phyloP scores from a whole-genome alignment of 2,888 invertebrate genomes.

The Lochmaea crataegi region DNA sequence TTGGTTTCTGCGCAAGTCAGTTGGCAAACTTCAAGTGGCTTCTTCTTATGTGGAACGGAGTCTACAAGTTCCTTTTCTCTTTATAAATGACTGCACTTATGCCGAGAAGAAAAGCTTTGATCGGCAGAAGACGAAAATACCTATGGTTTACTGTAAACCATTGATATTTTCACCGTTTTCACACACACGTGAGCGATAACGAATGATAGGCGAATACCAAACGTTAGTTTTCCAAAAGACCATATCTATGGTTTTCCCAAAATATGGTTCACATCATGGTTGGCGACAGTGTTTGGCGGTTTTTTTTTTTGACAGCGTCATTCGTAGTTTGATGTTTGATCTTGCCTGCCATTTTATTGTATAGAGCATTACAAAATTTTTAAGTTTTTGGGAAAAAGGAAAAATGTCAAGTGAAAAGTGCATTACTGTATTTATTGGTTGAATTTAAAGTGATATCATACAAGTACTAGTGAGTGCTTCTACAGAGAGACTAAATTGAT shows the following conservation, averaged over 20 bases:
- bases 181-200: neutral
- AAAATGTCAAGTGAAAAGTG: slow-evolving; percentile 1
- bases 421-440: neutral
- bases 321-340: slow-evolving; percentile 10
- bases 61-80: too few relatives aligned
- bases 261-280: too few relatives aligned
- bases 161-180: too few relatives aligned
- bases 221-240: too few relatives aligned
- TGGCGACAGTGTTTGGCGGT: neutral
- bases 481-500: neutral
- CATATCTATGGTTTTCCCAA: too few relatives aligned
- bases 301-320: slow-evolving; percentile 10
- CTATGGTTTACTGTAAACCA: too few relatives aligned
- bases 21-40: too few relatives aligned
- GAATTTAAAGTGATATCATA: neutral
- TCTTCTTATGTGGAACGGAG: too few relatives aligned
- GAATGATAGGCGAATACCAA: neutral
- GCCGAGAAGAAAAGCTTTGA: too few relatives aligned
- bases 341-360: slow-evolving; percentile 8
- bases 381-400: neutral
- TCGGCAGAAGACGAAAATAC: too few relatives aligned
- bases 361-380: neutral
- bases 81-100: too few relatives aligned
- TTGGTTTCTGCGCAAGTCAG: too few relatives aligned
- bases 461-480: neutral